Percentiles rank a stretch among this genome's conserved stretches.
phyloP scores from a whole-genome alignment of 2,797 vertebrate species.

The Austrolebias charrua region DNA sequence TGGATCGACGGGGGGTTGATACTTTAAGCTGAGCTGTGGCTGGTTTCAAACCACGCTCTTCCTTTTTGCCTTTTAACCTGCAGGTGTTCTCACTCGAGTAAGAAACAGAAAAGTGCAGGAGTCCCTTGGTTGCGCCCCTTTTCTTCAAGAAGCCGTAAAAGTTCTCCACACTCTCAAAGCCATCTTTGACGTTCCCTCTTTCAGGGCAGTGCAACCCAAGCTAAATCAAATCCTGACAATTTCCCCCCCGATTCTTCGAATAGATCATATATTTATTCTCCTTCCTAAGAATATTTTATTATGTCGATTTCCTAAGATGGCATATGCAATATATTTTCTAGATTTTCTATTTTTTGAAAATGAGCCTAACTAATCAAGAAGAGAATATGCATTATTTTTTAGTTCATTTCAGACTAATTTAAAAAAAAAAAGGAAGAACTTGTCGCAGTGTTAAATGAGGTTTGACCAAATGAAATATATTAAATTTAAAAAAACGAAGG shows the following conservation, averaged over 20 bases:
- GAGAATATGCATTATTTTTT: slow-evolving; percentile 53
- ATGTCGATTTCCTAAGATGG: slow-evolving; percentile 77
- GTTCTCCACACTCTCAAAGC: slow-evolving; percentile 44
- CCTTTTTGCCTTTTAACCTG: slow-evolving; percentile 66
- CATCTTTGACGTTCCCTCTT: slow-evolving; percentile 47
- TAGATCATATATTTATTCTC: slow-evolving; percentile 71
- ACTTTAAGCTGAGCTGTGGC: slow-evolving; percentile 27
- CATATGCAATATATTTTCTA: slow-evolving; percentile 83
- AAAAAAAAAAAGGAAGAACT: not conserved
- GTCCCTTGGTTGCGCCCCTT: slow-evolving; percentile 37
- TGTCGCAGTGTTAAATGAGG: slow-evolving; percentile 47
- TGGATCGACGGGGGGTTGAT: slow-evolving; percentile 9
- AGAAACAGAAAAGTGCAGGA: slow-evolving; percentile 31
- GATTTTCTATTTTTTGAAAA: slow-evolving; percentile 78
- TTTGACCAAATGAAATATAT: slow-evolving; percentile 64
- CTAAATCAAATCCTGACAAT: slow-evolving; percentile 41
- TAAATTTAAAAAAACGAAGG: slow-evolving; percentile 16
- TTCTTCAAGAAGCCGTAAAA: slow-evolving; percentile 30
- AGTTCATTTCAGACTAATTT: slow-evolving; percentile 56
- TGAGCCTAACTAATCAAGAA: slow-evolving; percentile 48
- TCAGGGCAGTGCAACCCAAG: slow-evolving; percentile 36
- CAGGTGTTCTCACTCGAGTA: slow-evolving; percentile 52
- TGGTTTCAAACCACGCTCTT: slow-evolving; percentile 36
- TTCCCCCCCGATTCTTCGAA: slow-evolving; percentile 56
- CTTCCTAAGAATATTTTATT: slow-evolving; percentile 80